Percentiles rank a stretch among this genome's conserved stretches.
Evolutionary conservation across 2,113 vertebrate species (phyloP).

Genomic region (Pseudorectes ferrugineus): DNA sequence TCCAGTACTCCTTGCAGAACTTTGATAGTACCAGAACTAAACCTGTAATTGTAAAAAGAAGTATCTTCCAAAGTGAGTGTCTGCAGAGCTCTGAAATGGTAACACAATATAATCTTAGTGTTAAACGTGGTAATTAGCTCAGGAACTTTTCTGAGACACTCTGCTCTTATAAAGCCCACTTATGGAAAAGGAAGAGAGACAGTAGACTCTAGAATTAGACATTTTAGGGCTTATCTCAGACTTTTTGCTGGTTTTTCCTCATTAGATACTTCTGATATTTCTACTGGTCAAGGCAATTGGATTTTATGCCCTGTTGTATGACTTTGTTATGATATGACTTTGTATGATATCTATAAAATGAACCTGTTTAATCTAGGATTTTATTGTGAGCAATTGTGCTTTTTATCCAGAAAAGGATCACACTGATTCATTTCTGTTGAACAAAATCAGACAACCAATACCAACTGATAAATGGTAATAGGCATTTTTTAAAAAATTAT

Average conservation of each 20-base stretch:
- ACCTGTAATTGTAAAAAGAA: not conserved
- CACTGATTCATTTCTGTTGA: not conserved
- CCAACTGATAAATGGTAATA: not conserved
- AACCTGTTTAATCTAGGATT: not conserved
- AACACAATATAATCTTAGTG: not conserved
- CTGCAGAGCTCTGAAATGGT: not conserved
- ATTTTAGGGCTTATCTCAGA: not conserved
- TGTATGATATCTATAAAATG: not conserved
- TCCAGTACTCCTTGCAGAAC: not conserved
- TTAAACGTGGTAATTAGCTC: not conserved
- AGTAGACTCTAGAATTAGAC: not conserved
- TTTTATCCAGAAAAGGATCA: not conserved
- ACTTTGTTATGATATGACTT: no score
- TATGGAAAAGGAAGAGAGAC: not conserved
- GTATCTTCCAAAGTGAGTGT: not conserved
- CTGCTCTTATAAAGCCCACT: not conserved
- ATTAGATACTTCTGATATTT: not conserved
- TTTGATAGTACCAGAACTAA: not conserved
- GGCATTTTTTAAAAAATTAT: not conserved
- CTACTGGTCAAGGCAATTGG: not conserved
- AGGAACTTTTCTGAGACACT: not conserved
- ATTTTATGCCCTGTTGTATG: not conserved
- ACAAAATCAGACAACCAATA: not conserved
- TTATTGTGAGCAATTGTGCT: not conserved
- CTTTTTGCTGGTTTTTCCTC: not conserved